phyloP scores from a whole-genome alignment of 2,113 vertebrate genomes.

The Megalops atlanticus region DNA sequence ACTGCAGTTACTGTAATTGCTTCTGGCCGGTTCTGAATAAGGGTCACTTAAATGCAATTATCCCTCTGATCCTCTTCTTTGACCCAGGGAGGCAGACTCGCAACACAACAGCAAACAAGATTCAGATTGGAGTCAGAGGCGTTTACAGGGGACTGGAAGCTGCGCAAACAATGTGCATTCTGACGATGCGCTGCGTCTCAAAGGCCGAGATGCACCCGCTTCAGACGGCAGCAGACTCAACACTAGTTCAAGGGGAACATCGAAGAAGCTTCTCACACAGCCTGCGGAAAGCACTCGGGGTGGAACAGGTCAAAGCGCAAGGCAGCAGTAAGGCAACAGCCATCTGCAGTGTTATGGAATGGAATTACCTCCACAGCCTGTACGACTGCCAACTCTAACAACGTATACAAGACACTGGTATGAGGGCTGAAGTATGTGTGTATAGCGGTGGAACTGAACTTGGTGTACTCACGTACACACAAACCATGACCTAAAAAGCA shows the following conservation, averaged over 20 bases:
- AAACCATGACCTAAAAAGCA: no score
- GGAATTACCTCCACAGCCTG: background rate
- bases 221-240: background rate
- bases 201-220: constrained; percentile 57
- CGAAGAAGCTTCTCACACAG: background rate
- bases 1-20: constrained; percentile 73
- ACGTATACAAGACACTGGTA: no score
- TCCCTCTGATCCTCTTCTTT: constrained; percentile 70
- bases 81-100: constrained; percentile 65
- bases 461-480: no score
- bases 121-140: constrained; percentile 71
- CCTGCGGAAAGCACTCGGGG: no score
- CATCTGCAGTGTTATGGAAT: background rate
- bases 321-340: no score
- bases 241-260: background rate
- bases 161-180: constrained; percentile 72
- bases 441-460: no score
- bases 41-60: constrained; percentile 75
- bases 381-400: background rate
- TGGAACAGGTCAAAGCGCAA: no score
- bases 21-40: constrained; percentile 70
- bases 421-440: background rate
- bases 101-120: constrained; percentile 73
- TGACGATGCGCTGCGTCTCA: constrained; percentile 60
- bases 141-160: constrained; percentile 67